Evolutionary conservation across 2,888 invertebrate species (phyloP).

Genomic region (Andricus curvator): DNA sequence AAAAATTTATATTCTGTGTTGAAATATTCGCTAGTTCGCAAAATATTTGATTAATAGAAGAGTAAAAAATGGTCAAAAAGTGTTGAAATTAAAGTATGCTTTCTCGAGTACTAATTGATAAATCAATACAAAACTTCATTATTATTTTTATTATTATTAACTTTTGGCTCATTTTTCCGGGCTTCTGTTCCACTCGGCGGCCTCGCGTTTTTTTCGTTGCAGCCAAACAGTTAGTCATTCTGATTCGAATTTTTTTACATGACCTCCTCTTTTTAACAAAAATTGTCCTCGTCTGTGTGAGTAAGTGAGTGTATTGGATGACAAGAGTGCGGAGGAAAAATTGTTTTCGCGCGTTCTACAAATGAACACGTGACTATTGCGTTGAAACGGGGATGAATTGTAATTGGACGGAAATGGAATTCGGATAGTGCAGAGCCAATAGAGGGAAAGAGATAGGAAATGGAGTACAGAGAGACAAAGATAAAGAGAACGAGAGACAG

Average conservation of each 20-base stretch:
- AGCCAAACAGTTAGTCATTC: neutral
- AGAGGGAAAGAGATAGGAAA: slow-evolving; percentile 49
- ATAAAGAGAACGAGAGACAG: slow-evolving; percentile 38
- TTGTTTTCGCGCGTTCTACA: slow-evolving; percentile 58
- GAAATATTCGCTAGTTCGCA: no score
- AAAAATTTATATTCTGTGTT: no score
- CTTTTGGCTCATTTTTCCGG: no score
- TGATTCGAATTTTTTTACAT: neutral
- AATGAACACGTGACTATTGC: slow-evolving; percentile 67
- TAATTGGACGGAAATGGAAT: slow-evolving; percentile 74
- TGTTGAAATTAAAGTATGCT: no score
- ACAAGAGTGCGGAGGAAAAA: slow-evolving; percentile 49
- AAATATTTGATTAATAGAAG: no score
- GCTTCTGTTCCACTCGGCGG: neutral
- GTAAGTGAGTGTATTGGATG: slow-evolving; percentile 12
- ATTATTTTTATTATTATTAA: no score
- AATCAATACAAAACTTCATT: no score
- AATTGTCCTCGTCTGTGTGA: neutral
- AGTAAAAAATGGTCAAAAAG: no score
- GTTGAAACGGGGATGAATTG: slow-evolving; percentile 71
- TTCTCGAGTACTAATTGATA: no score
- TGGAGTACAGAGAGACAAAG: slow-evolving; percentile 13
- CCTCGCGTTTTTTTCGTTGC: neutral
- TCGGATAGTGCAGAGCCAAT: slow-evolving; percentile 66
- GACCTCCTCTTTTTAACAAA: neutral